A percentile compares a stretch with the other conserved stretches of the same genome.
Conservation (phyloP, 2,888 invertebrate genomes). For the Drosophila nigritarsus region DNA sequence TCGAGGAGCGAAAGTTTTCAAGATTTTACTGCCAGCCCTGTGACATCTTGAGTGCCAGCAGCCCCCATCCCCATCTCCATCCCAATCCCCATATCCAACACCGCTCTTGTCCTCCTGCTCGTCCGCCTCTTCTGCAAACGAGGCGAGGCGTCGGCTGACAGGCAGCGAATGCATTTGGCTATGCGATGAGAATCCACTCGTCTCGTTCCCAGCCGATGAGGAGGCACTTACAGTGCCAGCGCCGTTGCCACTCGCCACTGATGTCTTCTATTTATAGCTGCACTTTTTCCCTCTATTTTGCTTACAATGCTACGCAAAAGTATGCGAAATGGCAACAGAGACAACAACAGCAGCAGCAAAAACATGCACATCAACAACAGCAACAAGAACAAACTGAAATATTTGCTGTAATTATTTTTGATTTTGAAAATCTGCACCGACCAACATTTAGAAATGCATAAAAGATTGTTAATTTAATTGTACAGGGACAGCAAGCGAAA, state of each 20-base stretch:
- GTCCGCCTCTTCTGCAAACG: background rate
- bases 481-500: conserved; percentile 33
- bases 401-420: conserved; percentile 67
- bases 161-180: conserved; percentile 70
- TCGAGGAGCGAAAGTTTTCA: conserved; percentile 42
- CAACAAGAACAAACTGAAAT: conserved; percentile 16
- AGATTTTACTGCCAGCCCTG: conserved; percentile 51
- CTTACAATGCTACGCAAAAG: conserved; percentile 55
- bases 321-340: conserved; percentile 38
- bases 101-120: background rate
- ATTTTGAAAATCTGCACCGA: conserved; percentile 43
- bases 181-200: conserved; percentile 44
- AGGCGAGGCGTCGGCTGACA: conserved; percentile 20
- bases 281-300: conserved; percentile 46
- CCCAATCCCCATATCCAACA: background rate
- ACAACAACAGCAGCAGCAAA: background rate
- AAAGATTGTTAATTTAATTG: conserved; percentile 60
- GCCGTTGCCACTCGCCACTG: conserved; percentile 52
- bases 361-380: background rate
- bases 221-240: conserved; percentile 59
- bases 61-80: background rate
- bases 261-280: conserved; percentile 70
- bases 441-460: conserved; percentile 59
- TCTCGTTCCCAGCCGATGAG: conserved; percentile 37
- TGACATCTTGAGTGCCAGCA: conserved; percentile 47